Evolutionary conservation across 2,888 invertebrate genomes (phyloP), one percentile per base, ranked within the genome.

Genomic region (Trichopoda pennipes): DNA sequence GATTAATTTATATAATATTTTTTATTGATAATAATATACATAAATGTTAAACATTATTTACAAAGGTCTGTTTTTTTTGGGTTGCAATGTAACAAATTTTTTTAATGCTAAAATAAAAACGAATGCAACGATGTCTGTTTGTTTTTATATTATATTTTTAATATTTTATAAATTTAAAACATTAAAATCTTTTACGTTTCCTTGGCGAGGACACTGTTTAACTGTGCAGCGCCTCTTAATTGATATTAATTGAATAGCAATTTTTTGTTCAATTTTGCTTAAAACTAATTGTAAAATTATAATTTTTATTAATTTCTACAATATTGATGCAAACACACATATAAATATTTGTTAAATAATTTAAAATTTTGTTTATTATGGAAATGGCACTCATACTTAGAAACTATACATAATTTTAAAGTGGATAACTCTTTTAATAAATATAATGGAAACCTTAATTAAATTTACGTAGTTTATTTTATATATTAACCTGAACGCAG

Each of bases 321-420:
- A 47, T 17, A 17, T 44, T 56, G 9, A 0, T 32, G 10, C 64
- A 14, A 38, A 14, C 6, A 12, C 12, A 12, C n/a, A 16, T 6
- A 44, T 44, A 14, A 38, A 38, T 44, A 17, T 51, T 51, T 10
- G 21, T 77, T 63, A 28, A 53, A 28, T 35, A 8, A 16, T 23
- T 42, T 63, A 7, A 16, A 21, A 28, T 1, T 17, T 70, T 42
- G 21, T 8, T 68, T 77, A 64, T 55, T 74, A 61, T 58, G 53
- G 66, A 79, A 79, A 75, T 82, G 82, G 79, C 82, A 82, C 82
- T 82, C 78, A 70, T 74, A 75, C 69, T 82, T 55, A 70, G 68
- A 74, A 53, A 49, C 35, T 7, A 28, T 51, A 68, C 21, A 77
- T 53, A 53, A 53, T 72, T 44, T 35, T 12, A 38, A 38, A 12